phyloP scores from a whole-genome alignment of 2,888 invertebrate species.

The Pyrochroa serraticornis region DNA sequence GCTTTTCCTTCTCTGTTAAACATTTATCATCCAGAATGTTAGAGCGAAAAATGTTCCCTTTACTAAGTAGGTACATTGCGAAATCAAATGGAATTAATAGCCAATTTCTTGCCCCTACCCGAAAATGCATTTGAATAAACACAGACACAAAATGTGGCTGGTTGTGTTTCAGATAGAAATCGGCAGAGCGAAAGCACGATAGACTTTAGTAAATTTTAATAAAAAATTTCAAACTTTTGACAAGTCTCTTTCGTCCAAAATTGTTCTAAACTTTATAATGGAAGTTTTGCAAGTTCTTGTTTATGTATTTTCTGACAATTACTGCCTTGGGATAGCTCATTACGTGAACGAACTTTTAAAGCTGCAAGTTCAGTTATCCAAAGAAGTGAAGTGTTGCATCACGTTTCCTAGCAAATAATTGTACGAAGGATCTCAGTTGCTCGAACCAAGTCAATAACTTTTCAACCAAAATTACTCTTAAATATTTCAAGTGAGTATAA shows the following conservation, averaged over 20 bases:
- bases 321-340: conserved; percentile 32
- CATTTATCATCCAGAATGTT: conserved; percentile 40
- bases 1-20: conserved; percentile 38
- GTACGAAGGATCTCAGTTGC: neutral
- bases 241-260: conserved; percentile 28
- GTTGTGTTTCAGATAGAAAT: conserved; percentile 10
- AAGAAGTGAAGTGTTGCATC: conserved; percentile 20
- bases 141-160: neutral
- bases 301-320: conserved; percentile 34
- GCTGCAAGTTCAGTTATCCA: conserved; percentile 13
- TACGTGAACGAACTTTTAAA: conserved; percentile 25
- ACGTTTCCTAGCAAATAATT: conserved; percentile 7
- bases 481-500: too few relatives aligned
- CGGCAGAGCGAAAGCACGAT: conserved; percentile 18
- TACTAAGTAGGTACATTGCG: neutral
- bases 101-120: neutral
- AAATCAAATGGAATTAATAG: conserved; percentile 25
- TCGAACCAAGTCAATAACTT: too few relatives aligned
- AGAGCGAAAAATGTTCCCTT: conserved; percentile 7
- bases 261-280: conserved; percentile 34
- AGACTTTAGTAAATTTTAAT: conserved; percentile 34
- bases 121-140: neutral
- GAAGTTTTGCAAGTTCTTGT: conserved; percentile 32
- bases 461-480: too few relatives aligned
- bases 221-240: conserved; percentile 26